phyloP scores from a whole-genome alignment of 2,888 invertebrate species.

The Pimpla rufipes region DNA sequence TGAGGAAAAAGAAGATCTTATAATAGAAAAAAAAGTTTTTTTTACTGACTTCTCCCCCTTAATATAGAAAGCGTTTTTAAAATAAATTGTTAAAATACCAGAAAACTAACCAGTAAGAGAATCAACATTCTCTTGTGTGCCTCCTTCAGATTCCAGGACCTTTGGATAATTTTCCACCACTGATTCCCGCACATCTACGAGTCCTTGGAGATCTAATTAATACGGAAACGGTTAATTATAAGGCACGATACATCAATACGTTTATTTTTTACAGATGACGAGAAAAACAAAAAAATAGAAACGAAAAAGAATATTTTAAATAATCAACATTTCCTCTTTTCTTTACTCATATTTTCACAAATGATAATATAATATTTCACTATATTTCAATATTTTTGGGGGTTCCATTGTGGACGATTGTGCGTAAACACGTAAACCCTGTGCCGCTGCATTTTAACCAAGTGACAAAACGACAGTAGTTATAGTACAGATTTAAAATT shows the following conservation, averaged over 20 bases:
- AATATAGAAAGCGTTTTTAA: background rate
- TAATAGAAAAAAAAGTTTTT: no score
- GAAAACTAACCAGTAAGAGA: background rate
- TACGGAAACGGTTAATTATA: background rate
- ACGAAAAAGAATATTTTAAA: no score
- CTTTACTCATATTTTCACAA: no score
- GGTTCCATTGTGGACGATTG: background rate
- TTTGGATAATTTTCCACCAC: background rate
- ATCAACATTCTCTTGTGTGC: background rate
- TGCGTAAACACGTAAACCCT: background rate
- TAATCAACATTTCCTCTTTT: no score
- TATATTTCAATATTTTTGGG: no score
- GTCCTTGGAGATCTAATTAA: background rate
- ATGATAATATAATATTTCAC: no score
- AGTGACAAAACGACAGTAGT: constrained; percentile 10
- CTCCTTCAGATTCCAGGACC: background rate
- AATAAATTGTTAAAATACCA: background rate
- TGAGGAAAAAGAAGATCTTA: no score
- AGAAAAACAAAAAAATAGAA: no score
- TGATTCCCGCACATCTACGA: background rate
- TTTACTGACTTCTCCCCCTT: no score
- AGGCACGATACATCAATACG: no score
- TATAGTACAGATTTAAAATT: background rate
- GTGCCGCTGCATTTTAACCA: constrained; percentile 3
- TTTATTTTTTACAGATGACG: no score